Conservation (phyloP, 2,797 vertebrate species). For the Semotilus atromaculatus region DNA sequence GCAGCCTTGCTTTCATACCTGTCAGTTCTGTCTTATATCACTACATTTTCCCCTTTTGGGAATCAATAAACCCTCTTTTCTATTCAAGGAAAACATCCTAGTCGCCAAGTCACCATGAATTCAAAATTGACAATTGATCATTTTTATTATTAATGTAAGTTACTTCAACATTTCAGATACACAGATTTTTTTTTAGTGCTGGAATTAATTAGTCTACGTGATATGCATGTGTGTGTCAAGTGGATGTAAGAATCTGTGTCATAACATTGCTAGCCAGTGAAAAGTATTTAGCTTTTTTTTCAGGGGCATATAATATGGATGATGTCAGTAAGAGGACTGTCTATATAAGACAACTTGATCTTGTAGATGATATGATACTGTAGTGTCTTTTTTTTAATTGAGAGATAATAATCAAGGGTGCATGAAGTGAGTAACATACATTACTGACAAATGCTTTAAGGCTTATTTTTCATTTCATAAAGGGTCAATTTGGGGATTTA, state of each 20-base stretch:
- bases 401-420: neutral
- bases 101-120: too few relatives aligned
- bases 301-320: neutral
- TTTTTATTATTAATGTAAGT: neutral
- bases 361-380: neutral
- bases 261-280: neutral
- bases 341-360: conserved; percentile 8
- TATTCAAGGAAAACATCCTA: neutral
- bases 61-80: neutral
- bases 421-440: conserved; percentile 6
- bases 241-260: neutral
- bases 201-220: neutral
- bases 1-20: neutral
- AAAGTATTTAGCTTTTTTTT: neutral
- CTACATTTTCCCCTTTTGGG: neutral
- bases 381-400: neutral
- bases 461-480: neutral
- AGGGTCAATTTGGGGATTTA: neutral
- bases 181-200: neutral
- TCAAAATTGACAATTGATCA: neutral
- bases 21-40: neutral
- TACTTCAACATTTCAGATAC: neutral
- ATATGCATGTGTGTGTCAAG: neutral
- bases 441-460: neutral
- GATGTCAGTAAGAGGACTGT: neutral